Conservation (phyloP, 2,888 invertebrate species). For the Amphipoea lucens region DNA sequence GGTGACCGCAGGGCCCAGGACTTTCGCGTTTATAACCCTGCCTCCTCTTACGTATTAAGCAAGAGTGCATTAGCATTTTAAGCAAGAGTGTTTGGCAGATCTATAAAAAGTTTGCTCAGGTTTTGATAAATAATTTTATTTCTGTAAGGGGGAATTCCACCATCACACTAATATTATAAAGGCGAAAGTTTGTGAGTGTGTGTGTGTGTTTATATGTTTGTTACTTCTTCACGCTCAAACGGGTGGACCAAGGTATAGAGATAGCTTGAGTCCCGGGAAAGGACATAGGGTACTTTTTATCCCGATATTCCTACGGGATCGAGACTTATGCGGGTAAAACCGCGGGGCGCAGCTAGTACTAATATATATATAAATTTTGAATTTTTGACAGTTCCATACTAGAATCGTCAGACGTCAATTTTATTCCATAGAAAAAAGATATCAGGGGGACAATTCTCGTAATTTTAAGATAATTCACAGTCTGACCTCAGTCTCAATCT, state of each 20-base stretch:
- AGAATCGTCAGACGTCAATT: background rate
- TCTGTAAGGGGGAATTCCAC: background rate
- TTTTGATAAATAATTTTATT: background rate
- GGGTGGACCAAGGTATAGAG: no score
- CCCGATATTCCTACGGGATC: no score
- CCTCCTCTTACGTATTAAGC: no score
- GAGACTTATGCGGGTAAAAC: no score
- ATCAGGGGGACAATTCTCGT: background rate
- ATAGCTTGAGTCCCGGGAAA: no score
- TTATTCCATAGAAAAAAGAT: background rate
- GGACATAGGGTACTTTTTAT: no score
- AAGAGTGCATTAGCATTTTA: background rate
- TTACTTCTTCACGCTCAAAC: no score
- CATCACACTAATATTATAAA: no score
- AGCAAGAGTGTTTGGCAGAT: background rate
- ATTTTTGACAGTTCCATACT: background rate
- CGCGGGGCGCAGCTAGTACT: no score
- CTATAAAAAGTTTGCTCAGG: background rate
- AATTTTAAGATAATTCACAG: background rate
- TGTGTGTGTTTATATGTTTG: no score
- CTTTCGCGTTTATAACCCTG: background rate
- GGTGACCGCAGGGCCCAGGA: slow-evolving; percentile 1
- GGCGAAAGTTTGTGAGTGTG: no score
- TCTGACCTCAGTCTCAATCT: background rate
- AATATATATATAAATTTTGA: background rate